These are phyloP conservation scores for Drosophila nebulosa DNA, from an alignment of 1,140 invertebrate genomes.

Conservation along the genomic window DNA sequence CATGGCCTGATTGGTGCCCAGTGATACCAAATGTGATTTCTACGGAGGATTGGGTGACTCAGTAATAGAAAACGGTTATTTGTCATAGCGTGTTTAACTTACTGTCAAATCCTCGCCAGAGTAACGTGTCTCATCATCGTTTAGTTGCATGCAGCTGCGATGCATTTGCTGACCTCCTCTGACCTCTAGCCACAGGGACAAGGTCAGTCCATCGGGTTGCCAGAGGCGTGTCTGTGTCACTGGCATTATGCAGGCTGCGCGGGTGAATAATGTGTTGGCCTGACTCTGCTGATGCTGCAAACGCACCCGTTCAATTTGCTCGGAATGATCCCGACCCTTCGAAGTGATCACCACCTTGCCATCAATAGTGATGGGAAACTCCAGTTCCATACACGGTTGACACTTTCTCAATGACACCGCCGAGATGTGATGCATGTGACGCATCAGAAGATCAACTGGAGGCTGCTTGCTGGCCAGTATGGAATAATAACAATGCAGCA, in stretches of 20 bases:
- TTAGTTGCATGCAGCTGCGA: slow-evolving; percentile 56
- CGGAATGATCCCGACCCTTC: slow-evolving; percentile 42
- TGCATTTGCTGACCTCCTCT: slow-evolving; percentile 55
- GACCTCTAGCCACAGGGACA: slow-evolving; percentile 74
- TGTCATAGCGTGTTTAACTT: slow-evolving; percentile 7
- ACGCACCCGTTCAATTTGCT: slow-evolving; percentile 65
- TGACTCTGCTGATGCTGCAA: slow-evolving; percentile 64
- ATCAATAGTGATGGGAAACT: slow-evolving; percentile 71
- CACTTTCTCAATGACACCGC: slow-evolving; percentile 43
- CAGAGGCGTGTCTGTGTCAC: slow-evolving; percentile 67
- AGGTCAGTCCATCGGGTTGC: slow-evolving; percentile 63
- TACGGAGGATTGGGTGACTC: slow-evolving; percentile 3
- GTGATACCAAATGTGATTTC: slow-evolving; percentile 70
- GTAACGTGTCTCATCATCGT: slow-evolving; percentile 66
- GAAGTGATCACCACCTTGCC: slow-evolving; percentile 69
- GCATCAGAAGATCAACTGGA: slow-evolving; percentile 67
- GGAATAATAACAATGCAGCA: slow-evolving; percentile 60
- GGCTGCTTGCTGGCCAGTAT: slow-evolving; percentile 70
- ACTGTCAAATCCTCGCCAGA: slow-evolving; percentile 64
- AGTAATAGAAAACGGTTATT: no score
- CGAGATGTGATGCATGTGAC: slow-evolving; percentile 68
- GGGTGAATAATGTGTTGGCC: slow-evolving; percentile 62
- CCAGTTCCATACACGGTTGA: slow-evolving; percentile 66
- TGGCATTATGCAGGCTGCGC: slow-evolving; percentile 70
- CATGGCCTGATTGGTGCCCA: slow-evolving; percentile 73